Base-by-base conservation (phyloP, 2,888 invertebrate genomes). In the Ethmia dodecea region DNA sequence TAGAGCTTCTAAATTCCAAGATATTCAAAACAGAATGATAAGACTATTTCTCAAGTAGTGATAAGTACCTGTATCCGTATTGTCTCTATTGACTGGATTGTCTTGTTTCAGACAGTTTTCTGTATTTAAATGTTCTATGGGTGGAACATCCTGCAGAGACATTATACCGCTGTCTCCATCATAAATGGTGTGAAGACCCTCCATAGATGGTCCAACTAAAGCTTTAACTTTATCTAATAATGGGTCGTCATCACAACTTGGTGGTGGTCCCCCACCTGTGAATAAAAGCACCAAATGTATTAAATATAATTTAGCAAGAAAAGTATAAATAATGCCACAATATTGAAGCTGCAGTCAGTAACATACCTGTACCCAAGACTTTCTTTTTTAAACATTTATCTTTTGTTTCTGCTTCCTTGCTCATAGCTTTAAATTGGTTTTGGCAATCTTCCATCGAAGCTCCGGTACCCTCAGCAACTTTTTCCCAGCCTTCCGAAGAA, bases 401-500 rank as follows among this genome's bases (percentile, higher is more conserved):
- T 2, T 28, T 28, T 11, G 28, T 28, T 8, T 28, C 28, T 28
- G 28, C 28, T 28, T 28, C 28, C 16, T 28, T 28, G 28, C 9
- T 13, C 14, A 24, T 14, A 13, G 25, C 10, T 13, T 22, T 10
- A 13, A 32, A 32, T 32, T 5, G 5, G 5, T 18, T 18, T 18
- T 18, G 18, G 18, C 18, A 18, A 18, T 18, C 8, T 18, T 5
- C 13, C 13, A 24, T 14, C 13, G 31, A 13, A 13, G 2, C 25
- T 32, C 31, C 25, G 8, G 31, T 32, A 13, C 13, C 13, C 13
- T 31, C 24, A n/a, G 31, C 31, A 11, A 24, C 31, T 32, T 32
- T 32, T 24, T 32, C 31, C 31, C 25, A n/a, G 22, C 31, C 25
- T 25, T 32, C 24, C 9, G 31, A 32, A 13, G 24, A 32, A 13